Percentiles rank a stretch among this genome's conserved stretches.
Conservation (phyloP, 2,113 vertebrate genomes). For the Sisor rabdophorus region DNA sequence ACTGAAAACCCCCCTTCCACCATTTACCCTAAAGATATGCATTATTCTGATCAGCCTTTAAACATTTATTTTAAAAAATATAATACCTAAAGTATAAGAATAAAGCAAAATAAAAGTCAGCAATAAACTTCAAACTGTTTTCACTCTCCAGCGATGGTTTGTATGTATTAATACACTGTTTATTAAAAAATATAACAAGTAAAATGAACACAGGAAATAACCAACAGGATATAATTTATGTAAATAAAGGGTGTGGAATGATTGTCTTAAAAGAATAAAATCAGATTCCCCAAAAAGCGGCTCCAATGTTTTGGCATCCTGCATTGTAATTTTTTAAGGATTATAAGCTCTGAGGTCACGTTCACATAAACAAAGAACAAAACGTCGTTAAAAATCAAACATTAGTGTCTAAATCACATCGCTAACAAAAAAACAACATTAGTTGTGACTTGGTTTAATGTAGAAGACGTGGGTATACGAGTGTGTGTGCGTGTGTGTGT, state of each 20-base stretch:
- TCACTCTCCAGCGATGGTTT: background rate
- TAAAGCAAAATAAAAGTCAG: background rate
- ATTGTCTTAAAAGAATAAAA: background rate
- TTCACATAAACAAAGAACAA: background rate
- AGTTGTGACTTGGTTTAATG: background rate
- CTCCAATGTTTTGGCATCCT: background rate
- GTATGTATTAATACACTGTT: background rate
- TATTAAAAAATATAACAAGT: background rate
- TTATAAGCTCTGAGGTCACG: background rate
- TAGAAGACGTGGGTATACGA: background rate
- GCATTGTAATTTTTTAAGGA: background rate
- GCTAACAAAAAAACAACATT: background rate
- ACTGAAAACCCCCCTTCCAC: too few relatives aligned
- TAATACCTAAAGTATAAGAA: background rate
- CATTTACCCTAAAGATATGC: too few relatives aligned
- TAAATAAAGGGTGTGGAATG: background rate
- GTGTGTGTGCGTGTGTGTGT: background rate
- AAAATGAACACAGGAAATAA: background rate
- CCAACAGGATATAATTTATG: background rate
- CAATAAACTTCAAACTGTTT: background rate
- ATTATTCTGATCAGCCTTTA: background rate
- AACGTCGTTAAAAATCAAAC: background rate
- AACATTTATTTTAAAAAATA: background rate
- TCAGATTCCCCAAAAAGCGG: background rate
- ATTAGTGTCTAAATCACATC: background rate